phyloP scores from a whole-genome alignment of 53 echinoderm and acorn worm species.

The Luidia sarsii region DNA sequence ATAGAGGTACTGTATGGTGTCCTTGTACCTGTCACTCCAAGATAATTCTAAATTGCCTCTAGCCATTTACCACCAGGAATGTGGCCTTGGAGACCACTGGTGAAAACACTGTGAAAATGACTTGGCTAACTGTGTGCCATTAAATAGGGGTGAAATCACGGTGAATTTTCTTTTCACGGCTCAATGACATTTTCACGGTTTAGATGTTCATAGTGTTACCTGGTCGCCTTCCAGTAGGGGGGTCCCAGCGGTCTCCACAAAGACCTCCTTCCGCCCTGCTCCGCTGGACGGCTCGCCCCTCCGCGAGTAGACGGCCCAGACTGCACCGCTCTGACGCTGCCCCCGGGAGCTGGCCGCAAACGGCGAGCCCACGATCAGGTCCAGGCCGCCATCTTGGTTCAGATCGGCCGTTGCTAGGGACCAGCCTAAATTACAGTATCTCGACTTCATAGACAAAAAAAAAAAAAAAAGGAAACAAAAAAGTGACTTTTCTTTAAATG shows the following conservation, averaged over 20 bases:
- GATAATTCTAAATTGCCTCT: too few relatives aligned
- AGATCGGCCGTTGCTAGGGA: conserved; percentile 63
- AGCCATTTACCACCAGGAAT: too few relatives aligned
- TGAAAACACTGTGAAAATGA: too few relatives aligned
- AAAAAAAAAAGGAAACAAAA: background rate
- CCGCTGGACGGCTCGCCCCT: background rate
- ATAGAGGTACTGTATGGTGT: too few relatives aligned
- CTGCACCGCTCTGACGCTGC: conserved; percentile 63
- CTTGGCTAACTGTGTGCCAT: too few relatives aligned
- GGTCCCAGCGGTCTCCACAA: background rate
- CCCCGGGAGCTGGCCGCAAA: conserved; percentile 34
- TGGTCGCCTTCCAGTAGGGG: conserved; percentile 22
- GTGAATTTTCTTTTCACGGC: too few relatives aligned
- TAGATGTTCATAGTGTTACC: too few relatives aligned
- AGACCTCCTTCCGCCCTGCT: too few relatives aligned
- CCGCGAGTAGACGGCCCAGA: conserved; percentile 62
- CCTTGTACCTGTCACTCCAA: too few relatives aligned
- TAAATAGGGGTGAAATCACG: too few relatives aligned
- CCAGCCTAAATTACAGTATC: conserved; percentile 72
- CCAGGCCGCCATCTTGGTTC: conserved; percentile 63
- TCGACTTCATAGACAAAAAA: conserved; percentile 17
- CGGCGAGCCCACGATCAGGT: conserved; percentile 78
- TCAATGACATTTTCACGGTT: too few relatives aligned
- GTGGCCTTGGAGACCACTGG: too few relatives aligned
- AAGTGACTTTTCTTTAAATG: background rate